Conservation (phyloP, 2,113 vertebrate genomes). For the Cinclus mexicanus region DNA sequence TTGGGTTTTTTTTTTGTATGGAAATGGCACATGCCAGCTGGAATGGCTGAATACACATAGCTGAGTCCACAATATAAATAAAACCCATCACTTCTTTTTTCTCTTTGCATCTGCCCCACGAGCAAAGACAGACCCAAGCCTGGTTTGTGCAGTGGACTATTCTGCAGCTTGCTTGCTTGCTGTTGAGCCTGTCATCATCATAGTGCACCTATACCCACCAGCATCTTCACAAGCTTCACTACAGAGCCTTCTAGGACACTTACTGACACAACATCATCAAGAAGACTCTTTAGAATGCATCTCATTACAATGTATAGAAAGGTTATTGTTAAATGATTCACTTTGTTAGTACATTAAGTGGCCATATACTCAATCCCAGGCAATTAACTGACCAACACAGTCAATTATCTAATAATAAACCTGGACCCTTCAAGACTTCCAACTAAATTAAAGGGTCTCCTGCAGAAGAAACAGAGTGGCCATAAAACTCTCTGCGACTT, state of each 20-base stretch:
- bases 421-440: conserved; percentile 33
- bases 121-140: background rate
- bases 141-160: background rate
- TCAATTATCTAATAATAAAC: conserved; percentile 69
- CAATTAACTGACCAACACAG: conserved; percentile 61
- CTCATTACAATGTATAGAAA: conserved; percentile 56
- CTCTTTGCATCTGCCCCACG: background rate
- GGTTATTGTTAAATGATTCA: conserved; percentile 41
- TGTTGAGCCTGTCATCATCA: background rate
- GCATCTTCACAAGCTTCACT: background rate
- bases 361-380: conserved; percentile 63
- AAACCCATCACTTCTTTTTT: background rate
- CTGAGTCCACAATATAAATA: background rate
- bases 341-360: conserved; percentile 61
- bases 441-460: conserved; percentile 49
- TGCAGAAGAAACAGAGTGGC: conserved; percentile 29
- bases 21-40: background rate
- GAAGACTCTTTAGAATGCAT: conserved; percentile 35
- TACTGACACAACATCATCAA: background rate
- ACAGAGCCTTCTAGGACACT: background rate
- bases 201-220: background rate
- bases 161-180: background rate
- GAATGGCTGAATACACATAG: background rate
- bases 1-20: accelerated
- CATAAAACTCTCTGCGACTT: conserved; percentile 48